Percentiles rank a stretch among this genome's conserved stretches.
Evolutionary conservation across 2,797 vertebrate species (phyloP).

Genomic region (Halcyon badia): DNA sequence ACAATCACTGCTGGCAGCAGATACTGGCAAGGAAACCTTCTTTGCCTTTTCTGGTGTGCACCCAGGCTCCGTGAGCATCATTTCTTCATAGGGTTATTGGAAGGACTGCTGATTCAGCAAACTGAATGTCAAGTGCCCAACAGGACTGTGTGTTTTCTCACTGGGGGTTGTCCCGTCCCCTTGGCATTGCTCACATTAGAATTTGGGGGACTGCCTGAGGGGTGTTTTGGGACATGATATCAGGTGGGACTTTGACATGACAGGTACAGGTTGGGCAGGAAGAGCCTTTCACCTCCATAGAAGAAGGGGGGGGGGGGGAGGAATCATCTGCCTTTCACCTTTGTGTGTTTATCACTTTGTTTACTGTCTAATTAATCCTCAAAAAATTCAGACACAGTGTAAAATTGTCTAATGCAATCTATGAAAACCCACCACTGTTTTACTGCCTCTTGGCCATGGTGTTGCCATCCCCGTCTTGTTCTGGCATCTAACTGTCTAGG

Average conservation of each 20-base stretch:
- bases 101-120: background rate
- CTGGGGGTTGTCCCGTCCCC: background rate
- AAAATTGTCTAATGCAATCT: accelerated
- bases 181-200: background rate
- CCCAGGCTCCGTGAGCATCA: background rate
- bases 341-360: background rate
- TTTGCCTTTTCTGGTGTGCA: accelerated
- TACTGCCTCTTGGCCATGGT: background rate
- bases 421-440: background rate
- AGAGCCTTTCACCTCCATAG: background rate
- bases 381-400: background rate
- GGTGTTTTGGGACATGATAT: background rate
- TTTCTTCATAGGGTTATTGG: background rate
- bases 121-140: background rate
- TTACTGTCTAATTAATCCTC: background rate
- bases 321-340: background rate
- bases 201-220: background rate
- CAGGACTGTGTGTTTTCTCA: background rate
- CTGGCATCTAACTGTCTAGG: background rate
- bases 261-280: background rate
- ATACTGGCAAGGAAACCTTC: background rate
- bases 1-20: background rate
- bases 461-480: background rate
- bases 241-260: background rate
- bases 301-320: background rate